Percentiles rank a stretch among this genome's conserved stretches.
phyloP scores from a whole-genome alignment of 35 echinoderm and acorn worm species.

The Lytechinus variegatus region DNA sequence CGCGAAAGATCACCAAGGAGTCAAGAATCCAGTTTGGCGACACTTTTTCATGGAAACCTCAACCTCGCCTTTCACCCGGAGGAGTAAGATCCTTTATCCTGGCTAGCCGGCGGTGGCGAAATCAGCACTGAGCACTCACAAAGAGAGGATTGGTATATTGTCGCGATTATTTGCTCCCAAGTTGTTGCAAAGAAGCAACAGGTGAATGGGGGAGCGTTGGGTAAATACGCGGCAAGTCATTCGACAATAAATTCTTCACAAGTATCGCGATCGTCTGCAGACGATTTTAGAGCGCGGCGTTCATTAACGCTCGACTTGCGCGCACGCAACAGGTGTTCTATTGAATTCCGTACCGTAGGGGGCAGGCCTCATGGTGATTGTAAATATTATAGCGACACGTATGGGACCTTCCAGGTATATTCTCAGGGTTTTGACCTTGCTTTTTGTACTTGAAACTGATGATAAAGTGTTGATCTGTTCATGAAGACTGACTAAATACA shows the following conservation, averaged over 20 bases:
- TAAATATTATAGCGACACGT: neutral
- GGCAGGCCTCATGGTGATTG: neutral
- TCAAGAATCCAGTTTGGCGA: neutral
- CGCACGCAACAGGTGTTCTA: neutral
- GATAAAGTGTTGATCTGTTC: neutral
- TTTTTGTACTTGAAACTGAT: neutral
- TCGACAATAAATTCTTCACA: neutral
- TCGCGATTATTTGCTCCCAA: neutral
- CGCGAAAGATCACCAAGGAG: neutral
- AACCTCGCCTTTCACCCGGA: neutral
- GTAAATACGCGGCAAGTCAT: neutral
- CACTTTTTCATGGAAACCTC: neutral
- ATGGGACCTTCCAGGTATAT: neutral
- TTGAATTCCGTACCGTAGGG: neutral
- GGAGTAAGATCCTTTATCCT: constrained; percentile 18
- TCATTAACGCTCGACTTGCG: neutral
- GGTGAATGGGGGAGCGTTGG: neutral
- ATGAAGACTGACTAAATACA: neutral
- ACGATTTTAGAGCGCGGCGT: neutral
- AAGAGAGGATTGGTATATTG: neutral
- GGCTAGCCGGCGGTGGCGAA: neutral
- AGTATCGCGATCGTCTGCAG: neutral
- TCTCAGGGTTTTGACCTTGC: neutral
- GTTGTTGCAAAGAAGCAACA: neutral
- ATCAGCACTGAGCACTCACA: neutral